These are phyloP conservation scores for Pogona vitticeps DNA, from an alignment of 2,113 vertebrate genomes.

Conservation along the genomic window DNA sequence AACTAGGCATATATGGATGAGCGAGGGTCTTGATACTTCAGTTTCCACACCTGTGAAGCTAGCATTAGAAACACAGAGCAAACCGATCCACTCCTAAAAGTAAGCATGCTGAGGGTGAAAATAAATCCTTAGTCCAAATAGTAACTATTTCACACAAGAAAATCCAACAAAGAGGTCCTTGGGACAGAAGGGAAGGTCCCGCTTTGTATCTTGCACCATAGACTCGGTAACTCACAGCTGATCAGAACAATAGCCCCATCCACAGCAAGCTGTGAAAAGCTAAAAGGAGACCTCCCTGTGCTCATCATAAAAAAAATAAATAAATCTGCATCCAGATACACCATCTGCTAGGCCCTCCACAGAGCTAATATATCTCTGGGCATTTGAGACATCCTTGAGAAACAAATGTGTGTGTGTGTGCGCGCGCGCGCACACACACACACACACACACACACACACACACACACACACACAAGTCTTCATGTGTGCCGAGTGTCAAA, in stretches of 20 bases:
- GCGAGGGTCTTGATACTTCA: constrained; percentile 13
- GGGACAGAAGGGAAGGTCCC: constrained; percentile 62
- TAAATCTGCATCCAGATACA: constrained; percentile 61
- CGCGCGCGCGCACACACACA: neutral
- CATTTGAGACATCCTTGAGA: constrained; percentile 13
- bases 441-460: neutral
- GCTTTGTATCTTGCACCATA: constrained; percentile 53
- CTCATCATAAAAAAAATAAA: constrained; percentile 49
- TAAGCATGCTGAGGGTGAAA: constrained; percentile 35
- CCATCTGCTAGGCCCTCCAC: constrained; percentile 70
- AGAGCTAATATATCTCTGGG: constrained; percentile 36
- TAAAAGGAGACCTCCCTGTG: constrained; percentile 69
- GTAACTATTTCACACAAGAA: constrained; percentile 58
- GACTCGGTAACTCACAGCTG: constrained; percentile 61
- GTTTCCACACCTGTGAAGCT: constrained; percentile 41
- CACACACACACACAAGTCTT: neutral
- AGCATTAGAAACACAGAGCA: constrained; percentile 8
- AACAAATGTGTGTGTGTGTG: neutral
- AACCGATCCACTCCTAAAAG: constrained; percentile 44
- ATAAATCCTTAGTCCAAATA: constrained; percentile 47
- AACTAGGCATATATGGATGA: neutral
- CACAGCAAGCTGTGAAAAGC: constrained; percentile 72
- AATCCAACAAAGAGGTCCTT: constrained; percentile 61
- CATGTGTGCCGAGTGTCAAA: neutral
- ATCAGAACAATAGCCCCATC: constrained; percentile 57